Evolutionary conservation across 1,140 invertebrate species (phyloP).

Genomic region (Papilio xuthus): DNA sequence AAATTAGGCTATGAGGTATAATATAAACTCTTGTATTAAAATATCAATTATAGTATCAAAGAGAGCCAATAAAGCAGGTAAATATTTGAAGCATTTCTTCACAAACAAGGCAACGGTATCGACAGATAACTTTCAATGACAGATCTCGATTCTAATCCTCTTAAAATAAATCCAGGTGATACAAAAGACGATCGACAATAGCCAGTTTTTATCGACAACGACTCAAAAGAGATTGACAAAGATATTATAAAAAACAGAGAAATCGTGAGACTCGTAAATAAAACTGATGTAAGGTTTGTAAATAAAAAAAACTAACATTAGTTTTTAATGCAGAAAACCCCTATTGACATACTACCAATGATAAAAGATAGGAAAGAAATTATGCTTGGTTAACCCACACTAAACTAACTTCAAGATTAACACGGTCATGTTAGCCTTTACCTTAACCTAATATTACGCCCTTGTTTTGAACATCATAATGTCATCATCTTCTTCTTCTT

Average conservation of each 20-base stretch:
- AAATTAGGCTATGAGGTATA: too few species aligned
- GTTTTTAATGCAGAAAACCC: neutral
- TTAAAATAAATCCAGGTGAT: conserved; percentile 25
- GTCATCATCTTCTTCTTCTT: too few species aligned
- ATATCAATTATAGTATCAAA: neutral
- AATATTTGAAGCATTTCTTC: conserved; percentile 17
- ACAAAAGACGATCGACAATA: conserved; percentile 16
- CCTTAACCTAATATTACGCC: too few species aligned
- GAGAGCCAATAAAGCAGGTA: conserved; percentile 2
- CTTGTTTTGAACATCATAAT: too few species aligned
- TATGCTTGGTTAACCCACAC: neutral
- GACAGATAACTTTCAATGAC: conserved; percentile 5
- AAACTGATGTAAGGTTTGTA: conserved; percentile 37
- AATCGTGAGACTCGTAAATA: conserved; percentile 31
- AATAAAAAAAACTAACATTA: conserved; percentile 51
- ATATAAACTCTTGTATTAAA: neutral
- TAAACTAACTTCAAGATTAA: too few species aligned
- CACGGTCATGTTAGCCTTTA: too few species aligned
- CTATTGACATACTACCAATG: neutral
- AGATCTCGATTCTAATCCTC: conserved; percentile 32
- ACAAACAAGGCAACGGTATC: conserved; percentile 28
- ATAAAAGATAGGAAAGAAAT: neutral
- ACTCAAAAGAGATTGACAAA: conserved; percentile 24
- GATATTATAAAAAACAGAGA: neutral
- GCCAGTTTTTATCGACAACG: conserved; percentile 19